Conservation (phyloP, 1,140 invertebrate genomes). For the Phocides pigmalion region DNA sequence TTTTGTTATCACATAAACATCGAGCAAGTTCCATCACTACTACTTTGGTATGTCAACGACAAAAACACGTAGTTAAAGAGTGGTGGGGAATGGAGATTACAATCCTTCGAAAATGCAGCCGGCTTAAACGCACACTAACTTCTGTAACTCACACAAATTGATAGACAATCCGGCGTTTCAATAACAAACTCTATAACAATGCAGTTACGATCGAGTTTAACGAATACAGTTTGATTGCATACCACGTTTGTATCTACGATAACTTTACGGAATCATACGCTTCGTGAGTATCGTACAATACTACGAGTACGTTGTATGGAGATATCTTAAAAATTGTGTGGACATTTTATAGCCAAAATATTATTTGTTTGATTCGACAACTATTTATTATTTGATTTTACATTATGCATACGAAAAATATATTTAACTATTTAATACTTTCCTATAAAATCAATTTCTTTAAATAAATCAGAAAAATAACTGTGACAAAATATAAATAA, state of each 20-base stretch:
- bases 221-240: conserved; percentile 40
- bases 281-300: conserved; percentile 70
- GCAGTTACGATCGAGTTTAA: conserved; percentile 26
- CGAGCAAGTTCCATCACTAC: conserved; percentile 64
- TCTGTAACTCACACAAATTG: conserved; percentile 64
- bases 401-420: too few species aligned
- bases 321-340: conserved; percentile 21
- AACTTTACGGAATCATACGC: conserved; percentile 68
- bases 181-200: conserved; percentile 36
- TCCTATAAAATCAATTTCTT: too few species aligned
- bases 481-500: too few species aligned
- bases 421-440: too few species aligned
- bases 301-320: conserved; percentile 64
- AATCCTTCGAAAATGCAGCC: conserved; percentile 77
- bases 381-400: neutral
- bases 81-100: conserved; percentile 70
- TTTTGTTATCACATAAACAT: conserved; percentile 39
- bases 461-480: too few species aligned
- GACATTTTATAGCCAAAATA: neutral
- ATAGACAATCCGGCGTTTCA: conserved; percentile 28
- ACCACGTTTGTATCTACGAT: conserved; percentile 53
- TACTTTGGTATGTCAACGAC: conserved; percentile 71
- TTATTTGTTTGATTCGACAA: neutral
- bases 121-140: conserved; percentile 66
- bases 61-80: conserved; percentile 72